Evolutionary conservation across 2,113 vertebrate genomes (phyloP), one percentile per base, ranked within the genome.

Genomic region (Gadus macrocephalus): DNA sequence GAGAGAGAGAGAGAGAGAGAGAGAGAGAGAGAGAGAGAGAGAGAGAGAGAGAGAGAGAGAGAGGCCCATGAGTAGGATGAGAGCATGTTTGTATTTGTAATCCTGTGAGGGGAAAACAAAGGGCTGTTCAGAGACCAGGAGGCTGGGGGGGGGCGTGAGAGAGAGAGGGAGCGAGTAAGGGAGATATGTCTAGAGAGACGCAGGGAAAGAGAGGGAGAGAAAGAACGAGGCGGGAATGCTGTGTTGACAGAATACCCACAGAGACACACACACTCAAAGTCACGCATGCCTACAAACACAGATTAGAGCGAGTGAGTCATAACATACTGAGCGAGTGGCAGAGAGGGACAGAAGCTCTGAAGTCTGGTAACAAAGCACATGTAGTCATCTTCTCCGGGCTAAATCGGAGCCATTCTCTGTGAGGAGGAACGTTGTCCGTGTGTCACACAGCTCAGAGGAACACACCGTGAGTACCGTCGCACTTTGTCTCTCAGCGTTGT

Each of bases 241-340:
- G 38, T 35, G 53, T 61, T n/a, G 71, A 77, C 17, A 79, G 66
- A 64, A 79, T 35, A 64, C 84, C 86, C 82, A 78, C 78, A 78
- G 42, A 12, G 42, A 49, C 68, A 74, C 74, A n/a, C 27, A 17
- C 73, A 70, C 42, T 12, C 42, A 49, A 49, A 49, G 42, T 49
- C 55, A n/a, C 15, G 8, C 55, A 58, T 58, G 55, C 55, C 17
- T 58, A 58, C 55, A 58, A 17, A 16, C 55, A 15, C 55, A 72
- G 74, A 2, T 75, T 62, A 81, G 53, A 74, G 78, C 55, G 66
- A 74, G 62, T 86, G 85, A 90, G 81, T 91, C 90, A 88, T 69
- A 73, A 78, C 73, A 80, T 66, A 83, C 42, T 49, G 71, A 72
- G 64, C 42, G 63, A 66, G 67, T 62, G 64, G 35, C 65, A 58